Evolutionary conservation across 1,140 invertebrate genomes (phyloP).

Genomic region (Papilio aristodemus): DNA sequence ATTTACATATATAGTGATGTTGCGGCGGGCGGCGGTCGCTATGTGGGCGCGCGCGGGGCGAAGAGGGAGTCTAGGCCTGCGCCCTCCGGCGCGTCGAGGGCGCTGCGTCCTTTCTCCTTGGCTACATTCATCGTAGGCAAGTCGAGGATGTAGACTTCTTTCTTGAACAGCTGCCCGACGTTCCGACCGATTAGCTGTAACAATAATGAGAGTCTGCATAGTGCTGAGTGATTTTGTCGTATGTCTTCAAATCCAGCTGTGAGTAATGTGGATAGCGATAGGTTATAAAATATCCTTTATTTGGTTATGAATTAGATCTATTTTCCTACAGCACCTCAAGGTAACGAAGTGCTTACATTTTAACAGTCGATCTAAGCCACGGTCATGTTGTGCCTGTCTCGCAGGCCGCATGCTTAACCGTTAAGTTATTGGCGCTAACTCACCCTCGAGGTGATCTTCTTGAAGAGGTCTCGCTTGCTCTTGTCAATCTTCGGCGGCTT

Average conservation of each 20-base stretch:
- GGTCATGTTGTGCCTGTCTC: too few species aligned
- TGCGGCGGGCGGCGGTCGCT: constrained; percentile 40
- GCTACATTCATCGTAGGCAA: constrained; percentile 84
- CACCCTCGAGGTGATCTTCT: constrained; percentile 91
- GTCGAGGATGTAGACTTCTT: constrained; percentile 91
- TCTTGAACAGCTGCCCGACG: constrained; percentile 91
- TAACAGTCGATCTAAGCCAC: too few species aligned
- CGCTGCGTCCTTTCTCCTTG: constrained; percentile 73
- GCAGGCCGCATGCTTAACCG: too few species aligned
- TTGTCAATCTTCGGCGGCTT: constrained; percentile 91
- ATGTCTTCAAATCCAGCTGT: neutral
- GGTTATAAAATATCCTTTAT: too few species aligned
- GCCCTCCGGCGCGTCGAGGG: constrained; percentile 69
- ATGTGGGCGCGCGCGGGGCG: constrained; percentile 58
- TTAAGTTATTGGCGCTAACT: too few species aligned
- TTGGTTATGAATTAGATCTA: too few species aligned
- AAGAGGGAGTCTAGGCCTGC: constrained; percentile 80
- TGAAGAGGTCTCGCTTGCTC: constrained; percentile 94
- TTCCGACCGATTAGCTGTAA: constrained; percentile 88
- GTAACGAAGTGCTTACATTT: too few species aligned
- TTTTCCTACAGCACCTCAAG: too few species aligned
- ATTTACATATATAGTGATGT: constrained; percentile 26
- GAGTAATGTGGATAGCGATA: neutral
- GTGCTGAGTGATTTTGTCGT: neutral
- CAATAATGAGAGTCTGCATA: constrained; percentile 33